Base-by-base conservation (phyloP, 2,113 vertebrate species). In the Nyctereutes procyonoides region DNA sequence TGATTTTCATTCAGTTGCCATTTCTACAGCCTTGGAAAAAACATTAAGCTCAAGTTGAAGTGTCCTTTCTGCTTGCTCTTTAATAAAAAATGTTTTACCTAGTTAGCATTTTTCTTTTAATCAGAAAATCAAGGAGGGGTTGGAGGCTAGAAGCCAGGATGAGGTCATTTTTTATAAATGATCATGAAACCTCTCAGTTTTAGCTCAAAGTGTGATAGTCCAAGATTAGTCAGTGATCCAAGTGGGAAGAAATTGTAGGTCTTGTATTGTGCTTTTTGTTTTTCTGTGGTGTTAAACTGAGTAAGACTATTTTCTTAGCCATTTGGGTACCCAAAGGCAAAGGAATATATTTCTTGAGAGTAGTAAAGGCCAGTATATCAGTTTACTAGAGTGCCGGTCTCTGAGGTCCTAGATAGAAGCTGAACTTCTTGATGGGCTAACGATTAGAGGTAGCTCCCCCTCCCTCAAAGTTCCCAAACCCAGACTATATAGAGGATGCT, bases 31-130 rank as follows among this genome's bases (percentile, higher is more conserved):
- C 85, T 93, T 69, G 43, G 63, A 89, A 55, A 93, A 92, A 97
- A 95, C 17, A 28, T 48, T 56, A 83, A 84, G 30, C 73, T 79
- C 67, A 63, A 93, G 43, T 48, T 28, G 11, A 30, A 73, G 8
- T 76, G 32, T 88, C 65, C 74, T 95, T 90, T 88, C 82, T 84
- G 22, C 16, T 43, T 71, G 58, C 26, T 96, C 28, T 20, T 90
- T 92, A 91, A 74, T 87, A 97, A 91, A 89, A 38, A 92, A 48
- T 76, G 43, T 38, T 93, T 88, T 48, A 95, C 74, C 38, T 77
- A 73, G 32, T 74, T 97, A 87, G 58, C 82, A 67, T 69, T 97
- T 58, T 91, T 35, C 19, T 74, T 76, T 56, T 55, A 51, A 51
- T 88, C 76, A 73, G 77, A 60, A 96, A 83, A 86, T 51, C 67